Percentiles rank a stretch among this genome's conserved stretches.
Conservation (phyloP, 2,113 vertebrate species). For the Cyprinodon brontotheroides region DNA sequence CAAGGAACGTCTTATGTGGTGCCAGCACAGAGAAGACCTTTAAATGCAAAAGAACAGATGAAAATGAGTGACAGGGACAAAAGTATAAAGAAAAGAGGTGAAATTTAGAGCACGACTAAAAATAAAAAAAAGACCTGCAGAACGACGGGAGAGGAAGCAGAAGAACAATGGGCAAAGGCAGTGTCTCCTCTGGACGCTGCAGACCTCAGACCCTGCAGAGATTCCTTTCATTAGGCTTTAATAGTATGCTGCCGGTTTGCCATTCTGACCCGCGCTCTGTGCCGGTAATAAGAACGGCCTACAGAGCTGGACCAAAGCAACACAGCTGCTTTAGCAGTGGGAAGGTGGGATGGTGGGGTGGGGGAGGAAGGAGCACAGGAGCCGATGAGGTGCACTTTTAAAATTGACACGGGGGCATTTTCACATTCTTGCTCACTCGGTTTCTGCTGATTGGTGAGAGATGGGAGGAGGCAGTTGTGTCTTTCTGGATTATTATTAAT, state of each 20-base stretch:
- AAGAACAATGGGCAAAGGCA: conserved; percentile 68
- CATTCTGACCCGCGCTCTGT: conserved; percentile 78
- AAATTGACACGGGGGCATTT: conserved; percentile 75
- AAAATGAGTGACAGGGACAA: conserved; percentile 26
- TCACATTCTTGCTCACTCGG: conserved; percentile 67
- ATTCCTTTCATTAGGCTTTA: conserved; percentile 82
- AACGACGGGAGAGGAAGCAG: conserved; percentile 44
- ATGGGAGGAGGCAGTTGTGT: conserved; percentile 50
- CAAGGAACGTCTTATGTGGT: neutral
- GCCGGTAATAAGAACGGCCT: conserved; percentile 82
- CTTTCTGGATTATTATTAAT: conserved; percentile 44
- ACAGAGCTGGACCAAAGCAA: conserved; percentile 76
- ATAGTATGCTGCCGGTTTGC: conserved; percentile 78
- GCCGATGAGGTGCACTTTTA: conserved; percentile 72
- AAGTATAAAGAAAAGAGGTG: conserved; percentile 22
- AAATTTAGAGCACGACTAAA: conserved; percentile 43
- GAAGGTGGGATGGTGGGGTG: conserved; percentile 30
- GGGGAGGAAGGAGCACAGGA: conserved; percentile 49
- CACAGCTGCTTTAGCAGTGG: conserved; percentile 68
- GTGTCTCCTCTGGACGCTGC: conserved; percentile 65
- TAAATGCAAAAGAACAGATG: conserved; percentile 6
- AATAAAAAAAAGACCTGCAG: conserved; percentile 24
- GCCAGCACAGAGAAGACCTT: neutral
- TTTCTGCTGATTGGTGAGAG: conserved; percentile 46
- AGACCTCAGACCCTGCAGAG: conserved; percentile 75